These are phyloP conservation scores for Idaea straminata DNA, from an alignment of 2,888 invertebrate species.

Conservation along the genomic window DNA sequence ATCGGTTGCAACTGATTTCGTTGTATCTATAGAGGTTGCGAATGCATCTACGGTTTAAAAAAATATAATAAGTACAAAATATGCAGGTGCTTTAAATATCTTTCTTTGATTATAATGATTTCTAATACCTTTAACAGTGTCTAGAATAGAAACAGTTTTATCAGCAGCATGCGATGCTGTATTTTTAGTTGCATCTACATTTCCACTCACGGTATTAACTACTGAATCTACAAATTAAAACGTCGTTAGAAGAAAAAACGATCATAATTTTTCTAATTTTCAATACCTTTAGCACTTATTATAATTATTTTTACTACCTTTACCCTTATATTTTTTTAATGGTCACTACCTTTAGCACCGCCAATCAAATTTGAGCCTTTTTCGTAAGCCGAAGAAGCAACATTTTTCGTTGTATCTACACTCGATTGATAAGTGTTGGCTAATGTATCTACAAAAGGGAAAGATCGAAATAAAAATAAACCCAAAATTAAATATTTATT, in stretches of 20 bases:
- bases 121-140: background rate
- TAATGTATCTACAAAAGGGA: constrained; percentile 36
- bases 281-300: constrained; percentile 1
- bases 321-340: no score
- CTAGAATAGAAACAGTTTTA: background rate
- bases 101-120: background rate
- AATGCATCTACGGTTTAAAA: constrained; percentile 45
- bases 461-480: background rate
- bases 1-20: constrained; percentile 43
- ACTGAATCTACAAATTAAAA: background rate
- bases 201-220: background rate
- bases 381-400: background rate
- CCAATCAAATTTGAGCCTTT: background rate
- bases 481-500: background rate
- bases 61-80: constrained; percentile 12
- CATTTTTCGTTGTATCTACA: constrained; percentile 5
- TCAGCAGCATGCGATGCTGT: background rate
- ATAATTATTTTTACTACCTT: no score
- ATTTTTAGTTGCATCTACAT: background rate
- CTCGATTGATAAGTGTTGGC: constrained; percentile 25
- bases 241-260: background rate
- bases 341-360: constrained; percentile 1
- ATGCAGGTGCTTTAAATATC: constrained; percentile 8
- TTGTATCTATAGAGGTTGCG: constrained; percentile 49
- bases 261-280: background rate